Evolutionary conservation across 2,797 vertebrate species (phyloP).

Genomic region (Molothrus aeneus): DNA sequence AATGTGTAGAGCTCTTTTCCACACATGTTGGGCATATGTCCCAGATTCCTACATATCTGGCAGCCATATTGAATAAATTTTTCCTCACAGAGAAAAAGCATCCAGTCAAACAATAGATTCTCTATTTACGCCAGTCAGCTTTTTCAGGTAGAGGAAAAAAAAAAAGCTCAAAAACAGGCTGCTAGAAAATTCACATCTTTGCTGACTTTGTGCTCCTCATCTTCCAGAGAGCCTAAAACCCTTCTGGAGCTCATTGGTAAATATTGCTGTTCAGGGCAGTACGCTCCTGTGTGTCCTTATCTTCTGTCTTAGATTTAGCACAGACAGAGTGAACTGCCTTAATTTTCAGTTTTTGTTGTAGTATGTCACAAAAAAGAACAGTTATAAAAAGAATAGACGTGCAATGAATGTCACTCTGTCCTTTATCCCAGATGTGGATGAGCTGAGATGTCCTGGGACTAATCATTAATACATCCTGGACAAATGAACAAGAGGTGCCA

Average conservation of each 20-base stretch:
- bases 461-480: neutral
- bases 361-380: neutral
- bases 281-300: neutral
- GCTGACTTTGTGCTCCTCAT: neutral
- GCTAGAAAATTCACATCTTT: neutral
- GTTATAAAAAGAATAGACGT: neutral
- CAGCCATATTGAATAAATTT: neutral
- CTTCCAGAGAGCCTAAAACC: neutral
- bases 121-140: neutral
- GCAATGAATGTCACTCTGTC: neutral
- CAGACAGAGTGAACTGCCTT: neutral
- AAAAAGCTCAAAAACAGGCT: rapidly evolving
- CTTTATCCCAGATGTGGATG: neutral
- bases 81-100: neutral
- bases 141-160: neutral
- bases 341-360: neutral
- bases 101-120: neutral
- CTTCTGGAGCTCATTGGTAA: neutral
- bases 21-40: neutral
- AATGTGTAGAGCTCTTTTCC: neutral
- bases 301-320: neutral
- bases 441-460: neutral
- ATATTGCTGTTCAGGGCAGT: rapidly evolving
- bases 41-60: neutral
- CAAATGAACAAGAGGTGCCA: neutral